Evolutionary conservation across 2,797 vertebrate species (phyloP).

Genomic region (Urophycis tenuis): DNA sequence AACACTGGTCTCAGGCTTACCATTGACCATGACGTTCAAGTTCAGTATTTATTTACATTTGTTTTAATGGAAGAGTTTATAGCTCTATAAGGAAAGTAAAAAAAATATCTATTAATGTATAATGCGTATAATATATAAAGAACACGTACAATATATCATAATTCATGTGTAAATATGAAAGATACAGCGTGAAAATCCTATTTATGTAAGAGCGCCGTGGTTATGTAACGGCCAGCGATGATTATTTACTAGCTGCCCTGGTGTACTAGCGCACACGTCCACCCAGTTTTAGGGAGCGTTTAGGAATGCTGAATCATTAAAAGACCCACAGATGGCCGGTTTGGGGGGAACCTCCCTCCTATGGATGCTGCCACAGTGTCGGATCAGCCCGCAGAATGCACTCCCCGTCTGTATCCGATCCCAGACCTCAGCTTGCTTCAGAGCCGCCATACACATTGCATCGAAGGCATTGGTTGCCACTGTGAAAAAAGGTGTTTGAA

Average conservation of each 20-base stretch:
- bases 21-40: background rate
- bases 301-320: constrained; percentile 59
- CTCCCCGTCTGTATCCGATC: background rate
- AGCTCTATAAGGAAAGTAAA: background rate
- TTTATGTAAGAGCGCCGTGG: too few relatives aligned
- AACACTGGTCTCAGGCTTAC: background rate
- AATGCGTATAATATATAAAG: too few relatives aligned
- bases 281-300: background rate
- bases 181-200: background rate
- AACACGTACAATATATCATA: too few relatives aligned
- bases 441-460: background rate
- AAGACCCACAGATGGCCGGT: constrained; percentile 55
- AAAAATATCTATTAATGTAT: background rate
- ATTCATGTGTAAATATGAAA: background rate
- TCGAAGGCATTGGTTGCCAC: background rate
- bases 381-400: constrained; percentile 21
- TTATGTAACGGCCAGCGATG: too few relatives aligned
- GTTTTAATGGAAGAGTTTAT: too few relatives aligned
- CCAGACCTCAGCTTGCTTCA: background rate
- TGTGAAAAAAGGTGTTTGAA: background rate
- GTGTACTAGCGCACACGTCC: background rate
- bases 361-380: constrained; percentile 4
- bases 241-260: background rate
- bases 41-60: background rate
- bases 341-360: constrained; percentile 21